A percentile compares a stretch with the other conserved stretches of the same genome.
Evolutionary conservation across 1,140 invertebrate genomes (phyloP).

Genomic region (Polypedilum pembai): DNA sequence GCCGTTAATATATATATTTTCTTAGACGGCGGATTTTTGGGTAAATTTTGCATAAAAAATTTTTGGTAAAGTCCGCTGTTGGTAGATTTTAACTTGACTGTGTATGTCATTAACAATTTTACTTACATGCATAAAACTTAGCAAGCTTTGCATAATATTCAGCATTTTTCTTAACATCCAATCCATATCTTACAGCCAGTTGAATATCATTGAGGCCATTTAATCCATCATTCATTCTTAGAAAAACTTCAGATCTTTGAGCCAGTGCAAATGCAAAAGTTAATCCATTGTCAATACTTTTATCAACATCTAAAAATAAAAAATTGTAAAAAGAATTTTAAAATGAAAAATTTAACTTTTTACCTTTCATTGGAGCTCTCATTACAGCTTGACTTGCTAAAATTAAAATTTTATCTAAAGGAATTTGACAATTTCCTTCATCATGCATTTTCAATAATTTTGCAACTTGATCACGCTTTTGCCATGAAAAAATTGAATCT

Average conservation of each 20-base stretch:
- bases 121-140: conserved; percentile 51
- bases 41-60: no score
- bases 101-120: no score
- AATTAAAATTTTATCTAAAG: conserved; percentile 47
- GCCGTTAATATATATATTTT: no score
- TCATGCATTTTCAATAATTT: conserved; percentile 45
- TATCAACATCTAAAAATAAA: conserved; percentile 43
- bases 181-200: conserved; percentile 50
- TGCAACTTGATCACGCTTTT: conserved; percentile 44
- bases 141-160: conserved; percentile 57
- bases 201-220: conserved; percentile 55
- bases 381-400: conserved; percentile 56
- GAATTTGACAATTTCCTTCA: background rate
- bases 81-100: no score
- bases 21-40: no score
- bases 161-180: conserved; percentile 48
- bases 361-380: conserved; percentile 51
- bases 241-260: conserved; percentile 50
- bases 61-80: no score
- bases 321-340: conserved; percentile 18
- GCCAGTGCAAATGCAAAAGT: conserved; percentile 53
- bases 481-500: conserved; percentile 43
- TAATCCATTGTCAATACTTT: conserved; percentile 50
- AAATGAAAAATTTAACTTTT: conserved; percentile 31
- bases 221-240: conserved; percentile 46